These are phyloP conservation scores for Asbolus verrucosus DNA, from an alignment of 1,140 invertebrate genomes.

Conservation along the genomic window DNA sequence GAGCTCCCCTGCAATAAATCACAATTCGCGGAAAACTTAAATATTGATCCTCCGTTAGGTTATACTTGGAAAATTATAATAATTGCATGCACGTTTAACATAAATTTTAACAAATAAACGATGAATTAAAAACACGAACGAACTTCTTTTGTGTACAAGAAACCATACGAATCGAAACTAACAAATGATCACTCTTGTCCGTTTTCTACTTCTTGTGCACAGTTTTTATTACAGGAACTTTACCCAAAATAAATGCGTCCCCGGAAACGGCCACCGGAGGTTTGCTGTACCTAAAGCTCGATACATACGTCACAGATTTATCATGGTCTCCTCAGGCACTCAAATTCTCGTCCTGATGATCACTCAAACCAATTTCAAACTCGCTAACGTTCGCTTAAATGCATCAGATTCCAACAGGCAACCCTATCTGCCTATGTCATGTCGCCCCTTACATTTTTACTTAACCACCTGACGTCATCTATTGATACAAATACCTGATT, in stretches of 20 bases:
- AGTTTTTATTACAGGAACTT: neutral
- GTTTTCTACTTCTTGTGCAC: too few species aligned
- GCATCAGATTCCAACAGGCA: too few species aligned
- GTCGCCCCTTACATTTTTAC: too few species aligned
- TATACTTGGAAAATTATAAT: neutral
- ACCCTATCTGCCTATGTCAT: too few species aligned
- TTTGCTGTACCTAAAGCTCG: too few species aligned
- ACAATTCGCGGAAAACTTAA: too few species aligned
- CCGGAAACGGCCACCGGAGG: neutral
- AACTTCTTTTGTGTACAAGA: neutral
- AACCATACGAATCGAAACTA: neutral
- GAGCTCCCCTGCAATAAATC: too few species aligned
- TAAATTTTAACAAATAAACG: neutral
- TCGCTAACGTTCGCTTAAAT: neutral
- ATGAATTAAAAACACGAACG: neutral
- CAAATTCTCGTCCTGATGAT: slow-evolving; percentile 8
- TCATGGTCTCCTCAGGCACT: neutral
- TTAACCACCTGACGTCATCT: too few species aligned
- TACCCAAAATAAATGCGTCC: neutral
- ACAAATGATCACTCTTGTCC: neutral
- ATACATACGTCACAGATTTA: slow-evolving; percentile 3
- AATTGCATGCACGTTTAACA: neutral
- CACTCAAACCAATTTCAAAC: neutral
- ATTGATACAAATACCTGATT: too few species aligned
- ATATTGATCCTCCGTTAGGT: too few species aligned